A percentile compares a stretch with the other conserved stretches of the same genome.
Conservation (phyloP, 2,888 invertebrate species). For the Willowsia nigromaculata region DNA sequence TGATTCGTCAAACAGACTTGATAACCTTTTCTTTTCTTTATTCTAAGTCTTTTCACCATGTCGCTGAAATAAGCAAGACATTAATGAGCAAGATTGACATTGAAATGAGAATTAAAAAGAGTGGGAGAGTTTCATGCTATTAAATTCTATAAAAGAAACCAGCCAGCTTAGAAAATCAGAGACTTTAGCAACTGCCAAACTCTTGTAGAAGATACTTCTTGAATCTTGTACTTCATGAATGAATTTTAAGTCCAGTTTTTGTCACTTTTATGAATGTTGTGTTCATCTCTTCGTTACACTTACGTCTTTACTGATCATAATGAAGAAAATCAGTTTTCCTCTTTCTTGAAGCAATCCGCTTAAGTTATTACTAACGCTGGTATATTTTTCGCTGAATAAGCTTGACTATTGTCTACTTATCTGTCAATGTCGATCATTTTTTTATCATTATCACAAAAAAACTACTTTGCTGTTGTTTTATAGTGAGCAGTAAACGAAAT, state of each 20-base stretch:
- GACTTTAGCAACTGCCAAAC: neutral
- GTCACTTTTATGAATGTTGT: neutral
- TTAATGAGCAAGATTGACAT: conserved; percentile 45
- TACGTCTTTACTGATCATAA: neutral
- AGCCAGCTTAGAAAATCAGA: neutral
- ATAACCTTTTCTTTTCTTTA: conserved; percentile 13
- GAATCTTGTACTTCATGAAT: no score
- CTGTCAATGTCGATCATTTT: no score
- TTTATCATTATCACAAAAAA: conserved; percentile 44
- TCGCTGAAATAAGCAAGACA: neutral
- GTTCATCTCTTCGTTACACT: neutral
- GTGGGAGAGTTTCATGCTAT: no score
- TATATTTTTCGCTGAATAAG: conserved; percentile 7
- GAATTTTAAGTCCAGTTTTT: conserved; percentile 25
- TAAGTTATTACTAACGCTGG: neutral
- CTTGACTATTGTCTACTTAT: no score
- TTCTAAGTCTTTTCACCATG: no score
- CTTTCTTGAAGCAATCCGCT: conserved; percentile 30
- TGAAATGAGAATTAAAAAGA: conserved; percentile 31
- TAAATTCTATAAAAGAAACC: neutral
- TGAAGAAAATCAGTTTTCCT: conserved; percentile 31
- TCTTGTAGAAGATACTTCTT: neutral
- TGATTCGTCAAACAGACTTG: neutral
- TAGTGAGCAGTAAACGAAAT: conserved; percentile 17
- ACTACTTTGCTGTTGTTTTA: neutral